These are phyloP conservation scores for Camponotus pennsylvanicus DNA, from an alignment of 1,140 invertebrate genomes.

Conservation along the genomic window DNA sequence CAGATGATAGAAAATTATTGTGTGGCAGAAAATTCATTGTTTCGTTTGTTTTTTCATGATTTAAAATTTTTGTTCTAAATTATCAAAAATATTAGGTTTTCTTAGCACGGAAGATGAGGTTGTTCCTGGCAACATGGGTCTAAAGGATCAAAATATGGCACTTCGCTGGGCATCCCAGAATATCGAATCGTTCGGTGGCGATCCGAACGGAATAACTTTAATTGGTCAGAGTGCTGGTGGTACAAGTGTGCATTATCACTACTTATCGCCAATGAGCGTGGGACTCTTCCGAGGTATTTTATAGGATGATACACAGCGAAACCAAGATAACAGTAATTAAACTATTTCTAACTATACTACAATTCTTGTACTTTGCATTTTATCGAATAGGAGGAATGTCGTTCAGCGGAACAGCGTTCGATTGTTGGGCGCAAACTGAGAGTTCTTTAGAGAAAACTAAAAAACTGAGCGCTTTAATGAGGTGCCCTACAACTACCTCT, in stretches of 20 bases:
- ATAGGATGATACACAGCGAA: background rate
- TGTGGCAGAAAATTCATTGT: background rate
- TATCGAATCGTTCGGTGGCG: constrained; percentile 86
- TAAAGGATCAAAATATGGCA: constrained; percentile 89
- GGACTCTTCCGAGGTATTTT: constrained; percentile 83
- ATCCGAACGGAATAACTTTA: constrained; percentile 86
- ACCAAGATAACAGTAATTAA: background rate
- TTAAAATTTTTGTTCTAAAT: background rate
- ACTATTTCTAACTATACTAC: background rate
- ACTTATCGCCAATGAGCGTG: constrained; percentile 85
- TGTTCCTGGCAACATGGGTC: constrained; percentile 87
- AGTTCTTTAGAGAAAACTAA: constrained; percentile 90
- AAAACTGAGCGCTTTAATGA: constrained; percentile 89
- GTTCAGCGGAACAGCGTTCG: constrained; percentile 91
- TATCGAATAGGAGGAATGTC: constrained; percentile 89
- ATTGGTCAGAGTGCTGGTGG: constrained; percentile 87
- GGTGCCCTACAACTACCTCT: constrained; percentile 88
- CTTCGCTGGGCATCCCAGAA: constrained; percentile 88
- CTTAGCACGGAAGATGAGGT: constrained; percentile 87
- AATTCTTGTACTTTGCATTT: background rate
- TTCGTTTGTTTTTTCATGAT: background rate
- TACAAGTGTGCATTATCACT: constrained; percentile 88
- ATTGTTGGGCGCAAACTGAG: constrained; percentile 90
- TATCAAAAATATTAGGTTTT: constrained; percentile 82
- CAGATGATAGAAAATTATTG: background rate